These are phyloP conservation scores for Dryobotodes eremita DNA, from an alignment of 2,888 invertebrate genomes.

Conservation along the genomic window DNA sequence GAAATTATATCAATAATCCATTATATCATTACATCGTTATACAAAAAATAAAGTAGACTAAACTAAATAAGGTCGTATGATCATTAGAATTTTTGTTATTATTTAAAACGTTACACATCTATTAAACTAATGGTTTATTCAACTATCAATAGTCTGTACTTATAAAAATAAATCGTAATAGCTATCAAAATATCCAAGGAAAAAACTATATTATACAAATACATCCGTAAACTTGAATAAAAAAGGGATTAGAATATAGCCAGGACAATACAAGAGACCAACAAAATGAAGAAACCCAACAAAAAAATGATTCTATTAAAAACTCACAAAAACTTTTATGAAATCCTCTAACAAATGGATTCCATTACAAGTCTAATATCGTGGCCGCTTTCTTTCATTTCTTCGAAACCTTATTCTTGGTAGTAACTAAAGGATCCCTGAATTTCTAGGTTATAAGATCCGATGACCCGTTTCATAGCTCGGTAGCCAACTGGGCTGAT, in stretches of 20 bases:
- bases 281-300: constrained; percentile 29
- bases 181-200: not conserved
- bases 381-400: constrained; percentile 57
- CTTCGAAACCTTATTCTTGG: constrained; percentile 58
- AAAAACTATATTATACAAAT: too few species aligned
- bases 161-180: not conserved
- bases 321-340: constrained; percentile 56
- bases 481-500: constrained; percentile 57
- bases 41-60: too few species aligned
- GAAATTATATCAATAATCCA: too few species aligned
- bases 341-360: constrained; percentile 57
- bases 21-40: too few species aligned
- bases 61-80: too few species aligned
- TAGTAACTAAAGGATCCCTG: constrained; percentile 41
- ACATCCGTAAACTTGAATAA: constrained; percentile 6
- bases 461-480: constrained; percentile 55
- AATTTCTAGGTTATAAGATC: constrained; percentile 56
- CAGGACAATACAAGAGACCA: constrained; percentile 3
- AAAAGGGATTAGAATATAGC: not conserved
- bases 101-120: too few species aligned
- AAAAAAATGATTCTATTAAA: constrained; percentile 47
- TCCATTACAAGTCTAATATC: constrained; percentile 66
- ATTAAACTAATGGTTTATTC: not conserved
- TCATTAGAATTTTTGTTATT: too few species aligned
- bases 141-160: not conserved